Evolutionary conservation across 2,888 invertebrate genomes (phyloP).

Genomic region (Encarsia formosa): DNA sequence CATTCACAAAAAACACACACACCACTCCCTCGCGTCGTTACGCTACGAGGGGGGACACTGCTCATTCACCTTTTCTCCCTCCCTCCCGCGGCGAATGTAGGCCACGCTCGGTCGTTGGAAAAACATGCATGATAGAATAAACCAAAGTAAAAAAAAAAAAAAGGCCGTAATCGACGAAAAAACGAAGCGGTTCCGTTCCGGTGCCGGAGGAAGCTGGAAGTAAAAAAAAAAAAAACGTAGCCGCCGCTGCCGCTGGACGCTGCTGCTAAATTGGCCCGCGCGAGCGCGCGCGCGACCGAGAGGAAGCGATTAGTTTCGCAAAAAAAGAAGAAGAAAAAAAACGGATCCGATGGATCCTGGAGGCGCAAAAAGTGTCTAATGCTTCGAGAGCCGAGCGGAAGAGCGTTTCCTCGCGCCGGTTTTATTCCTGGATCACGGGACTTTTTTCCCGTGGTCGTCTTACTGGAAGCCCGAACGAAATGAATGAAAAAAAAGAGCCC

Average conservation of each 20-base stretch:
- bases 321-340: conserved; percentile 10
- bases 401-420: no score
- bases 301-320: conserved; percentile 32
- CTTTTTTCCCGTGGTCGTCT: no score
- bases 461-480: no score
- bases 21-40: not conserved
- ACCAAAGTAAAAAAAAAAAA: no score
- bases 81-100: not conserved
- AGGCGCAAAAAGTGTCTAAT: not conserved
- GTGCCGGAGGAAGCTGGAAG: no score
- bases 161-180: no score
- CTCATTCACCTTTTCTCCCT: not conserved
- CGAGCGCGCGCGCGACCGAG: not conserved
- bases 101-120: not conserved
- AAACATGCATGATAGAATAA: not conserved
- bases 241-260: not conserved
- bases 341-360: not conserved
- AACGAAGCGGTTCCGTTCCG: no score
- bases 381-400: not conserved
- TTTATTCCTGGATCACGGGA: no score
- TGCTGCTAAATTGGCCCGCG: conserved; percentile 13
- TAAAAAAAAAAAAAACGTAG: not conserved
- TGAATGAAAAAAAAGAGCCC: no score
- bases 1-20: not conserved
- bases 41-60: not conserved